A percentile compares a stretch with the other conserved stretches of the same genome.
Evolutionary conservation across 1,140 invertebrate species (phyloP).

Genomic region (Panagrolaimus sp.): DNA sequence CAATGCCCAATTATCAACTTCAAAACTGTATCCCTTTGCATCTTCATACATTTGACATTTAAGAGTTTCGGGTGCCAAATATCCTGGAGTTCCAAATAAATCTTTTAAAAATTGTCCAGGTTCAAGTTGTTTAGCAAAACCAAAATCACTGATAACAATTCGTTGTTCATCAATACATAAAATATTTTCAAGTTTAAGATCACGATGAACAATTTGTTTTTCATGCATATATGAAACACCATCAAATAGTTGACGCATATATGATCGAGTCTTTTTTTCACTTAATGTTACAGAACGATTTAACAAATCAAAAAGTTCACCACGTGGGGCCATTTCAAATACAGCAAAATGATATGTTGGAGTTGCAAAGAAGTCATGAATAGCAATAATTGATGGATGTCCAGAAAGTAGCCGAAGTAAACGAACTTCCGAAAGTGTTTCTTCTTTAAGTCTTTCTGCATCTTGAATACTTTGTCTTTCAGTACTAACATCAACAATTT

Average conservation of each 20-base stretch:
- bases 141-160: constrained; percentile 97
- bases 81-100: constrained; percentile 94
- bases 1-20: constrained; percentile 75
- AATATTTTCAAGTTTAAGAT: constrained; percentile 83
- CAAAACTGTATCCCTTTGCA: constrained; percentile 49
- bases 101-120: constrained; percentile 78
- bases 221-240: constrained; percentile 51
- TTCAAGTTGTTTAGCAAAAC: constrained; percentile 81
- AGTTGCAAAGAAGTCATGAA: constrained; percentile 97
- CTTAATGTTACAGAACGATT: constrained; percentile 95
- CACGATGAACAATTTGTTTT: constrained; percentile 56
- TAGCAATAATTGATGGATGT: constrained; percentile 92
- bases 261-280: constrained; percentile 84
- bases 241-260: constrained; percentile 57
- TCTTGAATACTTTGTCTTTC: constrained; percentile 68
- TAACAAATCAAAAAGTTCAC: constrained; percentile 96
- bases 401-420: constrained; percentile 84
- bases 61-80: constrained; percentile 91
- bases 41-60: constrained; percentile 89
- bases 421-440: constrained; percentile 84
- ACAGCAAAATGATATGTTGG: constrained; percentile 96
- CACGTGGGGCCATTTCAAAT: constrained; percentile 95
- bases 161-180: constrained; percentile 89
- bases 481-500: constrained; percentile 94
- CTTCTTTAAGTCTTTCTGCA: constrained; percentile 66